Evolutionary conservation across 64 coral and sea anemone species (phyloP).

Genomic region (Dendrophyllia cribrosa): DNA sequence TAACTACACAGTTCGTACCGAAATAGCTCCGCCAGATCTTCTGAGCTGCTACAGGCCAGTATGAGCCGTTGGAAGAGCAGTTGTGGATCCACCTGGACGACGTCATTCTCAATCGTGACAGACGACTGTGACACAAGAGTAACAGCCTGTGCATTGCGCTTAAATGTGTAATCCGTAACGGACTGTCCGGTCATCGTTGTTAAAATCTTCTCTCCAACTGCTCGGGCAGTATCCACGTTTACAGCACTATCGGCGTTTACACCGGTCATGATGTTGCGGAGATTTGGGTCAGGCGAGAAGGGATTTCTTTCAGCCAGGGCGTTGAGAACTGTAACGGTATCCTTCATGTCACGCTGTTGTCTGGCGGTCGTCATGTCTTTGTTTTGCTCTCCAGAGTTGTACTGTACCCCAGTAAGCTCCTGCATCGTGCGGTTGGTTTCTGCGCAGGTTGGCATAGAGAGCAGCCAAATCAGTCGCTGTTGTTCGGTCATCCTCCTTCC

Average conservation of each 20-base stretch:
- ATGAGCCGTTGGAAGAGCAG: constrained; percentile 10
- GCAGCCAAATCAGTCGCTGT: no score
- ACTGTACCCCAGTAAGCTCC: no score
- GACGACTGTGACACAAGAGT: constrained; percentile 16
- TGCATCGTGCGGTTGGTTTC: no score
- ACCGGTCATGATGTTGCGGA: constrained; percentile 31
- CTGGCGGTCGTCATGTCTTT: neutral
- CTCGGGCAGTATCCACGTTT: constrained; percentile 3
- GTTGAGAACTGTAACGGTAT: neutral
- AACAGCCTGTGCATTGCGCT: neutral
- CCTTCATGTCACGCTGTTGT: constrained; percentile 1
- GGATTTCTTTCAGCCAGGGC: neutral
- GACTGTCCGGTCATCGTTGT: neutral
- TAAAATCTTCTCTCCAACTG: neutral
- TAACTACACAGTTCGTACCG: neutral
- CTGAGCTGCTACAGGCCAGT: neutral
- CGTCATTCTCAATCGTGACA: neutral
- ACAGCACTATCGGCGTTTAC: constrained; percentile 13
- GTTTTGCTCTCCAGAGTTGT: no score
- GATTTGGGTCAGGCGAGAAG: neutral
- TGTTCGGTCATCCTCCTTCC: no score
- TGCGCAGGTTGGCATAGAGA: no score
- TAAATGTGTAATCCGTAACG: neutral
- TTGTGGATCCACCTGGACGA: neutral
- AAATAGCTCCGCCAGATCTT: neutral